Evolutionary conservation across 2,888 invertebrate genomes (phyloP), one percentile per base, ranked within the genome.

Genomic region (Drosophila nr. medialis): DNA sequence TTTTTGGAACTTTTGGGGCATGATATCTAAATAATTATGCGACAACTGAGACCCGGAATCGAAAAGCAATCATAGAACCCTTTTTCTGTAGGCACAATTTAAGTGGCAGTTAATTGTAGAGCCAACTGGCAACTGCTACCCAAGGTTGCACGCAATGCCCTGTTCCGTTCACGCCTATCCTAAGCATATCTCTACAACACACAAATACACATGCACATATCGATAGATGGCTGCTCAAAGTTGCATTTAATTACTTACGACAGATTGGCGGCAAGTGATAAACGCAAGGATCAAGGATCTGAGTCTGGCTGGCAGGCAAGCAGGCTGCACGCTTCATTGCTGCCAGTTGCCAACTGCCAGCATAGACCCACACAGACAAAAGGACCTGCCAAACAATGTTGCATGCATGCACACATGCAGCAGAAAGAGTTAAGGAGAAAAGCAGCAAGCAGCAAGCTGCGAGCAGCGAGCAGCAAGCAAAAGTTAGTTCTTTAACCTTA

Each of bases 221-320:
- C 65, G 72, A 82, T 85, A 77, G 86, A 75, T 60, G 58, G 53
- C 45, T 42, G 32, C 64, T 45, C 53, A 58, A 72, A 81, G 62
- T 79, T 81, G 72, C 78, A 83, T 86, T 88, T 88, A 84, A 87
- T 87, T 87, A 84, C 67, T 80, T 85, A 79, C 68, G 64, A 58
- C 81, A 80, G 85, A 75, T 84, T 66, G 83, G 55, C 67, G 54
- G 64, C 21, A 7, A 32, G 40, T 54, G 71, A 71, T 62, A 71
- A 29, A 55, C 18, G 29, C 42, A 38, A 56, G 54, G 55, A 60
- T 70, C 34, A 40, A 54, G 67, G 84, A 83, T 81, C 81, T 69
- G 70, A 27, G 50, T 72, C 55, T 76, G 45, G 45, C 24, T 45
- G 45, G 24, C 45, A 24, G 45, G 24, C 45, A 24, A 45, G 40